phyloP scores from a whole-genome alignment of 92 coral and sea anemone species.

The Parazoanthus swiftii region DNA sequence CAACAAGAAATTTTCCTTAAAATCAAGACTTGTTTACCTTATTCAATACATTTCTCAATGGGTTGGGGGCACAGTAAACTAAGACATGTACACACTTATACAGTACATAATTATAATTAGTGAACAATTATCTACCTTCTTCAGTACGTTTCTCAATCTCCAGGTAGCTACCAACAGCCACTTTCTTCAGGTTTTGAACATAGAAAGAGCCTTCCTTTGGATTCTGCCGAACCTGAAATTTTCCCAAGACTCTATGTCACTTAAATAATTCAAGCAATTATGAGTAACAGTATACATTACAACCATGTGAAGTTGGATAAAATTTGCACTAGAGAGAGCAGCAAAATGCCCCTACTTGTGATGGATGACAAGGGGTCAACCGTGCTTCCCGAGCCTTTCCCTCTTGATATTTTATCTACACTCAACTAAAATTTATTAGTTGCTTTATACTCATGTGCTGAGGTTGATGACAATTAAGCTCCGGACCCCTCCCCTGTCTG shows the following conservation, averaged over 20 bases:
- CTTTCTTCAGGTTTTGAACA: conserved; percentile 91
- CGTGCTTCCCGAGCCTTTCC: not conserved
- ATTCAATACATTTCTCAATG: too few species aligned
- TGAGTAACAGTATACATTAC: too few species aligned
- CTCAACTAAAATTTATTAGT: too few species aligned
- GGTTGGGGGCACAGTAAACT: too few species aligned
- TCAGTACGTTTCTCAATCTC: conserved; percentile 97
- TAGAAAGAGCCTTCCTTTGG: conserved; percentile 96
- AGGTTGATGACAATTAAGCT: not conserved
- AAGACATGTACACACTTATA: too few species aligned
- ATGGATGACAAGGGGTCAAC: too few species aligned
- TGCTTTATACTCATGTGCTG: not conserved
- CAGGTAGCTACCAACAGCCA: conserved; percentile 90
- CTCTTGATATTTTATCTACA: not conserved
- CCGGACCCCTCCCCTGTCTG: not conserved
- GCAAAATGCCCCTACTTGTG: not conserved
- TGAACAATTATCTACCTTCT: conserved; percentile 62
- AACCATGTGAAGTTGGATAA: too few species aligned
- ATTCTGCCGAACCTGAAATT: conserved; percentile 92
- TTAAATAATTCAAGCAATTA: not conserved
- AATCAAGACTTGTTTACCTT: too few species aligned
- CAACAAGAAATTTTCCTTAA: too few species aligned
- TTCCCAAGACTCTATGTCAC: not conserved
- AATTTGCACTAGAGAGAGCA: not conserved
- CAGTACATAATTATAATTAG: too few species aligned